Conservation (phyloP, 2,888 invertebrate genomes). For the Drosophila fungiperda region DNA sequence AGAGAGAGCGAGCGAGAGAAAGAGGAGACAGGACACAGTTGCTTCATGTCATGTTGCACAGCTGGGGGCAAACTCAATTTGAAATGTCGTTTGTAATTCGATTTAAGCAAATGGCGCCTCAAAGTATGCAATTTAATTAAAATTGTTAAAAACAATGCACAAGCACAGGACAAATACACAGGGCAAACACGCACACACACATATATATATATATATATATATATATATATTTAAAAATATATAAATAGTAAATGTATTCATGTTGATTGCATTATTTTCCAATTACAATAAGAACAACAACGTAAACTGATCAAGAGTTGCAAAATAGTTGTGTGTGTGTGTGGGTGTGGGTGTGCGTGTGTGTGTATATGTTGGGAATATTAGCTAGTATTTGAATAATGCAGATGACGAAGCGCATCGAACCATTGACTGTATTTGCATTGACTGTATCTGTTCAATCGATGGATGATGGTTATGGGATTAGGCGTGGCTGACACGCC, state of each 20-base stretch:
- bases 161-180: conserved; percentile 5
- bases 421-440: conserved; percentile 18
- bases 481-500: conserved; percentile 26
- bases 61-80: conserved; percentile 43
- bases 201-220: conserved; percentile 27
- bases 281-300: conserved; percentile 25
- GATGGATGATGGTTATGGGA: not conserved
- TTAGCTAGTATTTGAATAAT: conserved; percentile 69
- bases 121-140: conserved; percentile 74
- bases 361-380: conserved; percentile 13
- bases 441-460: conserved; percentile 1
- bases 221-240: too few relatives aligned
- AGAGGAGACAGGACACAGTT: not conserved
- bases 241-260: conserved; percentile 63
- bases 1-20: not conserved
- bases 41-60: conserved; percentile 12
- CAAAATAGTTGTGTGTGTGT: conserved; percentile 8
- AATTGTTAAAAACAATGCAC: conserved; percentile 33
- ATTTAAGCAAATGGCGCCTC: conserved; percentile 66
- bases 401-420: conserved; percentile 34
- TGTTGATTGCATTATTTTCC: conserved; percentile 67
- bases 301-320: conserved; percentile 41
- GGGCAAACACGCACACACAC: conserved; percentile 1
- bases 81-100: conserved; percentile 62
- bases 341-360: not conserved